Percentiles rank a stretch among this genome's conserved stretches.
Conservation (phyloP, 2,888 invertebrate genomes). For the Synergus laeviventris region DNA sequence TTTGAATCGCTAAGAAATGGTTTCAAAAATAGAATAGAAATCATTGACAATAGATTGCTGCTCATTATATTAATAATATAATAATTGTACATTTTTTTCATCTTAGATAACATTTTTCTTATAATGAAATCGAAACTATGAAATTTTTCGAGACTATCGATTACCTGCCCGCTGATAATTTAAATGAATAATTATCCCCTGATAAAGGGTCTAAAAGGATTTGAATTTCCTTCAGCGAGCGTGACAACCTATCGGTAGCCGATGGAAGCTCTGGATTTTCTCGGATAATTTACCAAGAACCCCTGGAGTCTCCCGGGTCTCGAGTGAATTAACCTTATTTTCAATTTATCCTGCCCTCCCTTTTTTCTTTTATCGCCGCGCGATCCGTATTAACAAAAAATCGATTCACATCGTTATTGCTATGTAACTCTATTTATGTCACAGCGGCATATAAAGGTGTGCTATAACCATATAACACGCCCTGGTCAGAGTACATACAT, state of each 20-base stretch:
- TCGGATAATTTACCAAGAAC: slow-evolving; percentile 54
- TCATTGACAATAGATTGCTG: no score
- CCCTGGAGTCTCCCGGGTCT: slow-evolving; percentile 43
- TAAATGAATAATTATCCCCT: slow-evolving; percentile 37
- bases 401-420: slow-evolving; percentile 55
- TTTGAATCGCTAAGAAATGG: neutral
- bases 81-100: neutral
- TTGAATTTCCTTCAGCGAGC: slow-evolving; percentile 30
- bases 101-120: neutral
- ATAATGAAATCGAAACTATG: neutral
- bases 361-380: slow-evolving; percentile 43
- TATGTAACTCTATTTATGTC: slow-evolving; percentile 34
- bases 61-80: no score
- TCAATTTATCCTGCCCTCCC: slow-evolving; percentile 56
- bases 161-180: slow-evolving; percentile 21
- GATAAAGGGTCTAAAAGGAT: slow-evolving; percentile 33
- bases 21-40: neutral
- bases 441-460: neutral
- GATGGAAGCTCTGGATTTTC: slow-evolving; percentile 50
- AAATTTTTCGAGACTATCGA: neutral
- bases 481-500: slow-evolving; percentile 41
- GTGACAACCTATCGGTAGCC: slow-evolving; percentile 44
- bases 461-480: slow-evolving; percentile 39
- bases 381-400: slow-evolving; percentile 62
- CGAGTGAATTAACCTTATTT: slow-evolving; percentile 62